phyloP scores from a whole-genome alignment of 2,888 invertebrate genomes.

The Congeria kusceri region DNA sequence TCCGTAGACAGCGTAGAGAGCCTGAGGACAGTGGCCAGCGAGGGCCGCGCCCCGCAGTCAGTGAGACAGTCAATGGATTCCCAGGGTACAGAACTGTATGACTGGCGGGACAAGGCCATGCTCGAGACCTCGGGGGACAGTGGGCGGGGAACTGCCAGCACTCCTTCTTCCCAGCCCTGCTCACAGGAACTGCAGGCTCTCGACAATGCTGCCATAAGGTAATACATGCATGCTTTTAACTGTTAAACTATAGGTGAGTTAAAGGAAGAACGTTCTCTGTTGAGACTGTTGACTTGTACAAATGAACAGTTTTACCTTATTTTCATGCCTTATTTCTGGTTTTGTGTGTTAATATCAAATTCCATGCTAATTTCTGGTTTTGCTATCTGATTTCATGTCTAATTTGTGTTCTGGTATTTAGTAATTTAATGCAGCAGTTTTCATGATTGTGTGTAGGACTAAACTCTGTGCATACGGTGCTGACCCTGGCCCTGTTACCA shows the following conservation, averaged over 20 bases:
- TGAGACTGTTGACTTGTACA: too few relatives aligned
- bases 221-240: not conserved
- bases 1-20: constrained; percentile 73
- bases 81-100: constrained; percentile 72
- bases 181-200: constrained; percentile 22
- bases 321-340: too few relatives aligned
- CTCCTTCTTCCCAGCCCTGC: constrained; percentile 33
- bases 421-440: too few relatives aligned
- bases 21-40: constrained; percentile 36
- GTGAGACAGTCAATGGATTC: constrained; percentile 23
- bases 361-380: too few relatives aligned
- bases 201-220: constrained; percentile 18
- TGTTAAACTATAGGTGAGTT: too few relatives aligned
- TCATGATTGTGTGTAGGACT: constrained; percentile 62
- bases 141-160: constrained; percentile 6
- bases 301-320: too few relatives aligned
- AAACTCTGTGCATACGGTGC: constrained; percentile 88
- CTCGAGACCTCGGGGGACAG: constrained; percentile 39
- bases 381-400: too few relatives aligned
- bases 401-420: too few relatives aligned
- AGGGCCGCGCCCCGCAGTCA: constrained; percentile 16
- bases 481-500: constrained; percentile 92
- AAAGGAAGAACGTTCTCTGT: too few relatives aligned
- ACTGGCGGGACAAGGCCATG: constrained; percentile 70
- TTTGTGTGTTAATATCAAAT: too few relatives aligned